phyloP scores from a whole-genome alignment of 2,113 vertebrate genomes.

The Sturnus vulgaris region DNA sequence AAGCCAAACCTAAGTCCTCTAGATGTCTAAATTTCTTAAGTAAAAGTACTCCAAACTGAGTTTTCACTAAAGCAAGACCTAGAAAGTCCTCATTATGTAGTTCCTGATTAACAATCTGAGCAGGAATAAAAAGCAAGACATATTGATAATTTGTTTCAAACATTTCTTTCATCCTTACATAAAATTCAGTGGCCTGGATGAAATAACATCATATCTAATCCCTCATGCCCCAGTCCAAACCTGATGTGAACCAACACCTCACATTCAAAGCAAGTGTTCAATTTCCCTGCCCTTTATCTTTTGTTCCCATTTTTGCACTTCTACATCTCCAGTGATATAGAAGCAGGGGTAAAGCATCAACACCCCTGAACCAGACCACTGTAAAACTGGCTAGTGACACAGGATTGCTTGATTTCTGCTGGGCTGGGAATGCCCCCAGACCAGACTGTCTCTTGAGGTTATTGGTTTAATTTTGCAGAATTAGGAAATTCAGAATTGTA shows the following conservation, averaged over 20 bases:
- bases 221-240: neutral
- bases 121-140: neutral
- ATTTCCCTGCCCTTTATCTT: neutral
- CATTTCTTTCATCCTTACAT: neutral
- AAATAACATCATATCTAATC: neutral
- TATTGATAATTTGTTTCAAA: neutral
- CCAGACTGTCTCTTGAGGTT: neutral
- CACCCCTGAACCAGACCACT: neutral
- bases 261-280: neutral
- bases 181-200: neutral
- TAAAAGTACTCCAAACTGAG: neutral
- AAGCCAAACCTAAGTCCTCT: neutral
- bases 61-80: neutral
- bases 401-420: neutral
- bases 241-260: neutral
- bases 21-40: neutral
- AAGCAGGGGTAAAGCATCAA: neutral
- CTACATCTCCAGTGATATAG: neutral
- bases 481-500: neutral
- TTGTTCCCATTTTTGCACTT: neutral
- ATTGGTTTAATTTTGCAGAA: neutral
- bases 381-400: neutral
- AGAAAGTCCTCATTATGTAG: neutral
- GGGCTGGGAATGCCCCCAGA: neutral
- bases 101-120: neutral